Percentiles rank a stretch among this genome's conserved stretches.
These are phyloP conservation scores for Scopus umbretta DNA, from an alignment of 2,113 vertebrate species.

Conservation along the genomic window DNA sequence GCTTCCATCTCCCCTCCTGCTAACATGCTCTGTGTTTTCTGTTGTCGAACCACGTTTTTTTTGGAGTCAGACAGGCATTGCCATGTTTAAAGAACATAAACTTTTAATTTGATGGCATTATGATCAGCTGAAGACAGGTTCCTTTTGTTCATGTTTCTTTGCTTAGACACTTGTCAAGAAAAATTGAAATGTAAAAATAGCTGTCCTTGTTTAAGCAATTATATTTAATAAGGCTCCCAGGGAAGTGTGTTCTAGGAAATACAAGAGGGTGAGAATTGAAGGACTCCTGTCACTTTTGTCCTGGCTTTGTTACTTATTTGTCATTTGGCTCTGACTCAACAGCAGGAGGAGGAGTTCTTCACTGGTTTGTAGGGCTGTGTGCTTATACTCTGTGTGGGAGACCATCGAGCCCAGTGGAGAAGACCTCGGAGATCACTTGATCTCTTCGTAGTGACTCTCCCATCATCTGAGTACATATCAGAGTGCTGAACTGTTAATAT, in stretches of 20 bases:
- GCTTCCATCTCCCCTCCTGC: conserved; percentile 17
- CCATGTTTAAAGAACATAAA: not conserved
- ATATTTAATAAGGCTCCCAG: not conserved
- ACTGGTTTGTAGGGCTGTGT: not conserved
- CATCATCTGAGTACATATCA: fast-evolving
- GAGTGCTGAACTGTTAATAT: not conserved
- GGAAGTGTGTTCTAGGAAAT: not conserved
- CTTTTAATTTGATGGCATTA: not conserved
- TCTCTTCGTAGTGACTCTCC: not conserved
- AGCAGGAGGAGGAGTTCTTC: not conserved
- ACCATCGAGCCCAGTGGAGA: not conserved
- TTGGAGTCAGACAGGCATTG: not conserved
- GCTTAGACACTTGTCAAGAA: conserved; percentile 8
- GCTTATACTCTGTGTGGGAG: not conserved
- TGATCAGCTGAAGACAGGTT: not conserved
- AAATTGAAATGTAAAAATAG: conserved; percentile 8
- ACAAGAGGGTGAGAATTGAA: not conserved
- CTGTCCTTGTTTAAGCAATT: not conserved
- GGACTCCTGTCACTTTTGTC: not conserved
- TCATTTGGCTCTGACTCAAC: not conserved
- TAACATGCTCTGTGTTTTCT: not conserved
- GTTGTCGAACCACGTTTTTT: not conserved
- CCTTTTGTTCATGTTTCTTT: conserved; percentile 8
- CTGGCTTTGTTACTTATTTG: not conserved
- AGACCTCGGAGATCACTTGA: fast-evolving